These are phyloP conservation scores for Cistogaster globosa DNA, from an alignment of 2,888 invertebrate species.

Conservation along the genomic window DNA sequence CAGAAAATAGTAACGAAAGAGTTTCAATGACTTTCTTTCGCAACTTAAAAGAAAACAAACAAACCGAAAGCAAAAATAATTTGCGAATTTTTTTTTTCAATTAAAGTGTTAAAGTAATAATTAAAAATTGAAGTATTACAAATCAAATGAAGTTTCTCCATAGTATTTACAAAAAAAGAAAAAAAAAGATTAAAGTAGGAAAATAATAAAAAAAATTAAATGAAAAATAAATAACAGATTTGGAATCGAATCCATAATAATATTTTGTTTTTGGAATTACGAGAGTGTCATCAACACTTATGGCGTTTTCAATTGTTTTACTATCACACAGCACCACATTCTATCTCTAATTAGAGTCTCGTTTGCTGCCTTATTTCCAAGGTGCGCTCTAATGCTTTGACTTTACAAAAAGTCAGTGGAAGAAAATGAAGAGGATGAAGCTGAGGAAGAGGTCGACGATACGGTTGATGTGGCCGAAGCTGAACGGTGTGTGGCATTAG, in stretches of 20 bases:
- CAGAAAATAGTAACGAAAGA: constrained; percentile 23
- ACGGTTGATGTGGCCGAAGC: constrained; percentile 73
- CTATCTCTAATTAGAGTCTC: background rate
- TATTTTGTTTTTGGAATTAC: constrained; percentile 22
- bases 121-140: constrained; percentile 19
- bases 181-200: background rate
- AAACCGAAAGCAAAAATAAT: constrained; percentile 33
- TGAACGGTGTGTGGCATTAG: constrained; percentile 71
- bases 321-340: constrained; percentile 64
- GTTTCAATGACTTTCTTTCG: constrained; percentile 14
- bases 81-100: constrained; percentile 20
- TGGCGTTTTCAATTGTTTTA: constrained; percentile 48
- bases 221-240: constrained; percentile 55
- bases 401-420: constrained; percentile 71
- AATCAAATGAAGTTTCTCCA: constrained; percentile 3
- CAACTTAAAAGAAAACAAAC: constrained; percentile 1
- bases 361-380: background rate
- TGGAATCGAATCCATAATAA: constrained; percentile 44
- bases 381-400: background rate
- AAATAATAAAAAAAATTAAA: background rate
- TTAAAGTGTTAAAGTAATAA: constrained; percentile 9
- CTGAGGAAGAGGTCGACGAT: constrained; percentile 69
- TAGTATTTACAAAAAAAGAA: constrained; percentile 62
- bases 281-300: constrained; percentile 56
- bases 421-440: constrained; percentile 68